Conservation (phyloP, 2,888 invertebrate species). For the Magallana nippona region DNA sequence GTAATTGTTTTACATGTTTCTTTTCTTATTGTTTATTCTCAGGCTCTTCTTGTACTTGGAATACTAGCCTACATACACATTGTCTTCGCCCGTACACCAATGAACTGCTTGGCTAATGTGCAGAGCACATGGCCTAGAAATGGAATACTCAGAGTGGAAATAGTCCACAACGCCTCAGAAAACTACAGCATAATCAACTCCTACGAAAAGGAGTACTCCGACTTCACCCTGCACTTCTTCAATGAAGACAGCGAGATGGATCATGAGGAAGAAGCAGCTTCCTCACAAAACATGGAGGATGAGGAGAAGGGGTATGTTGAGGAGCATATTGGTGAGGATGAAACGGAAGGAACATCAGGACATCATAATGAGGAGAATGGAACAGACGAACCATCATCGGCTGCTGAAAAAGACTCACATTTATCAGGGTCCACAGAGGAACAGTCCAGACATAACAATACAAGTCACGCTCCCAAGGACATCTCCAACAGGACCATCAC, state of each 20-base stretch:
- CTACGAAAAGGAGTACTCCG: slow-evolving; percentile 87
- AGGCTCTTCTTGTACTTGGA: slow-evolving; percentile 92
- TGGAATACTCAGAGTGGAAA: slow-evolving; percentile 95
- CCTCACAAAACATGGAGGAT: neutral
- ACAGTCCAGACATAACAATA: neutral
- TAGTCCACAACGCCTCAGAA: slow-evolving; percentile 82
- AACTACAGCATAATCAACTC: slow-evolving; percentile 90
- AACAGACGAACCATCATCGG: neutral
- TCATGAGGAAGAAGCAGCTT: neutral
- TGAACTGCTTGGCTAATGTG: slow-evolving; percentile 94
- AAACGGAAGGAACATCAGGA: neutral
- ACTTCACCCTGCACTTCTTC: slow-evolving; percentile 66
- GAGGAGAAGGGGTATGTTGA: neutral
- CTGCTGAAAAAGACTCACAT: neutral
- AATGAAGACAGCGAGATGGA: slow-evolving; percentile 49
- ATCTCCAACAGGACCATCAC: neutral
- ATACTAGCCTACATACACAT: slow-evolving; percentile 96
- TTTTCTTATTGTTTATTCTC: slow-evolving; percentile 56
- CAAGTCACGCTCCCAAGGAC: neutral
- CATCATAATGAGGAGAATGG: neutral
- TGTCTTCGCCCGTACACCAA: slow-evolving; percentile 94
- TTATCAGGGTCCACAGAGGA: neutral
- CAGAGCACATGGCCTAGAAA: slow-evolving; percentile 93
- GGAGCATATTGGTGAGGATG: slow-evolving; percentile 23
- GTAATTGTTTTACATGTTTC: neutral